These are phyloP conservation scores for Iphiclides podalirius DNA, from an alignment of 2,888 invertebrate species.

Conservation along the genomic window DNA sequence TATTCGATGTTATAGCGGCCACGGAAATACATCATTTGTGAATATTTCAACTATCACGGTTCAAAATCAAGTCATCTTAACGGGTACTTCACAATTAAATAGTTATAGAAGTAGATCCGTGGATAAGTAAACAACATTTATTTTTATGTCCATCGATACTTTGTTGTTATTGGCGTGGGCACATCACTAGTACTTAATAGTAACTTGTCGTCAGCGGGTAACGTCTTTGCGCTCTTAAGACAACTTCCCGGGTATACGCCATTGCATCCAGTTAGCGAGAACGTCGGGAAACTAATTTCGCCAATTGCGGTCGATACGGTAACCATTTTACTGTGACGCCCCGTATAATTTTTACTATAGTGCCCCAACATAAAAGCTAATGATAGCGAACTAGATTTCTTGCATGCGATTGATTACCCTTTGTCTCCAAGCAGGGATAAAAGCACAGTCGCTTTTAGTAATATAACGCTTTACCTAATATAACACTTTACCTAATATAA, in stretches of 20 bases:
- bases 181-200: slow-evolving; percentile 64
- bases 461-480: not conserved
- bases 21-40: too few relatives aligned
- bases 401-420: slow-evolving; percentile 12
- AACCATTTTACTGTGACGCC: slow-evolving; percentile 3
- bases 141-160: too few relatives aligned
- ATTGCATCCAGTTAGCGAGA: slow-evolving; percentile 57
- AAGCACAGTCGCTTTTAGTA: slow-evolving; percentile 1
- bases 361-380: slow-evolving; percentile 8
- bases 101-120: too few relatives aligned
- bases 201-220: slow-evolving; percentile 58
- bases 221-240: slow-evolving; percentile 70
- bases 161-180: too few relatives aligned
- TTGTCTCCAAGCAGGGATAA: slow-evolving; percentile 8
- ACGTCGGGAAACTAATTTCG: slow-evolving; percentile 23
- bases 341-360: slow-evolving; percentile 18
- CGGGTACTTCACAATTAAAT: too few relatives aligned
- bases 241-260: slow-evolving; percentile 65
- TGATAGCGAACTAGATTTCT: slow-evolving; percentile 12
- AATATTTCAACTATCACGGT: too few relatives aligned
- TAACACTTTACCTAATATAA: too few relatives aligned
- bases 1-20: too few relatives aligned
- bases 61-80: too few relatives aligned
- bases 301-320: slow-evolving; percentile 19
- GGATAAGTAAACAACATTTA: too few relatives aligned